Conservation (phyloP, 2,113 vertebrate genomes). For the Pelodiscus sinensis region DNA sequence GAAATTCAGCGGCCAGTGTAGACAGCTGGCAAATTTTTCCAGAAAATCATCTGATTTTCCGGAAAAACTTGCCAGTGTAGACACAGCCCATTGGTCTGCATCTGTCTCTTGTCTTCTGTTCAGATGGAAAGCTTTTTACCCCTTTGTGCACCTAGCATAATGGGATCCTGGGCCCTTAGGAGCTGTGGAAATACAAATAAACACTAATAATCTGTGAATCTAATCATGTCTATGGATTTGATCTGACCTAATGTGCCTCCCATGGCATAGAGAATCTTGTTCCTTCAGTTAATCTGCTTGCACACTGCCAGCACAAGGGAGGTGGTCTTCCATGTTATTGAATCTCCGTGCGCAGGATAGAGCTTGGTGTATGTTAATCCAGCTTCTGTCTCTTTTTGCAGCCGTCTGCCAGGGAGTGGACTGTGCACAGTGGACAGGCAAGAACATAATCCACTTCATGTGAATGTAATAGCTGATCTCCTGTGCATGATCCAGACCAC, state of each 20-base stretch:
- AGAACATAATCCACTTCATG: background rate
- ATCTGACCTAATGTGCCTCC: background rate
- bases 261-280: background rate
- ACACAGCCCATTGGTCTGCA: background rate
- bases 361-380: background rate
- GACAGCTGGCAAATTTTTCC: too few species aligned
- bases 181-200: background rate
- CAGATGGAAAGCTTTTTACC: background rate
- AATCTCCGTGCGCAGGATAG: background rate
- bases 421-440: background rate
- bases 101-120: background rate
- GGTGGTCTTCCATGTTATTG: accelerated
- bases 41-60: too few species aligned
- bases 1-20: too few species aligned
- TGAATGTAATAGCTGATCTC: background rate
- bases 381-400: background rate
- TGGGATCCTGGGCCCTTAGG: background rate
- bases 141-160: background rate
- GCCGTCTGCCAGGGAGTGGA: background rate
- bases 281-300: accelerated
- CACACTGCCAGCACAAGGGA: accelerated
- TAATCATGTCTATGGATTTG: background rate
- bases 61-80: too few species aligned
- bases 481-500: background rate
- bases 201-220: background rate